Evolutionary conservation across 1,140 invertebrate genomes (phyloP).

Genomic region (Zaprionus nigranus): DNA sequence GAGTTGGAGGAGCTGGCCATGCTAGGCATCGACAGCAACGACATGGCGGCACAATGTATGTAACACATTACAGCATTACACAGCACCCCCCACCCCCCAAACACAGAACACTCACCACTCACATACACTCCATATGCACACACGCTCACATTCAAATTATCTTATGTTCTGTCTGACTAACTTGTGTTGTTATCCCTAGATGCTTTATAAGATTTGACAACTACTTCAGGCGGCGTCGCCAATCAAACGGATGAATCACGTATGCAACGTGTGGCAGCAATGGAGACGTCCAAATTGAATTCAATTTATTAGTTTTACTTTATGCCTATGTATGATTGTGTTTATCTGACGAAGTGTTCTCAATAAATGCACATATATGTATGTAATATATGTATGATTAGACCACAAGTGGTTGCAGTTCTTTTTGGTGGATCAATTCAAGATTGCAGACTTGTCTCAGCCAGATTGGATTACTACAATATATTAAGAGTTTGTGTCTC

Average conservation of each 20-base stretch:
- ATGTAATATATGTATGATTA: conserved; percentile 75
- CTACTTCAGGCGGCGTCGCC: conserved; percentile 10
- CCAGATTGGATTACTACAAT: too few relatives aligned
- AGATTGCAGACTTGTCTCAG: too few relatives aligned
- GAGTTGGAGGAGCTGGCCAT: conserved; percentile 88
- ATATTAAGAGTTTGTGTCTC: too few relatives aligned
- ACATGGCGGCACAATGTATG: conserved; percentile 87
- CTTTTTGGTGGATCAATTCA: not conserved
- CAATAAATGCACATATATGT: conserved; percentile 80
- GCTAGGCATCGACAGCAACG: conserved; percentile 89
- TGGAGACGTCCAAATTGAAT: conserved; percentile 11
- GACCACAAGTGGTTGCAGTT: not conserved
- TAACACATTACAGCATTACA: conserved; percentile 45
- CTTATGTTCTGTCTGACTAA: conserved; percentile 3
- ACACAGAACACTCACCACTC: not conserved
- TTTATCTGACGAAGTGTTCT: conserved; percentile 64
- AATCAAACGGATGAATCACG: conserved; percentile 5
- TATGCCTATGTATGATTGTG: conserved; percentile 51
- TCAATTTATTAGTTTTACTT: conserved; percentile 51
- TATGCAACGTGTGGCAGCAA: conserved; percentile 2
- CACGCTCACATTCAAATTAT: not conserved
- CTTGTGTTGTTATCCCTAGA: conserved; percentile 52
- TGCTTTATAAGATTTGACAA: conserved; percentile 58
- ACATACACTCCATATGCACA: conserved; percentile 6
- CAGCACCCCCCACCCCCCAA: not conserved